Base-by-base conservation (phyloP, 1,140 invertebrate genomes). In the Drosophila punjabiensis region DNA sequence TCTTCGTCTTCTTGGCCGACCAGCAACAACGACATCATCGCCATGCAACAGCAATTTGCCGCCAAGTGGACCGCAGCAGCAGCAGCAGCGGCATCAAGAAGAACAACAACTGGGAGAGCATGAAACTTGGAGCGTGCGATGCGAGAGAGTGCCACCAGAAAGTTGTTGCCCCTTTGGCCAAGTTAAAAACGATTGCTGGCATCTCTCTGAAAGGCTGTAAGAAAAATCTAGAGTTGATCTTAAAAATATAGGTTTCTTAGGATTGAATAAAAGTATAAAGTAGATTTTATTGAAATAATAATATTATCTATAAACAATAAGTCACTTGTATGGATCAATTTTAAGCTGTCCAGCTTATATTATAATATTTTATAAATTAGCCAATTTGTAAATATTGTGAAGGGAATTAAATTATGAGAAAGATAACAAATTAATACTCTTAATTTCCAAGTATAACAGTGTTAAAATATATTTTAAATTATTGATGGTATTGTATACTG, bases 1-100 rank as follows among this genome's bases (percentile, higher is more conserved):
- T 67, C 56, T 56, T 39, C 63, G 76, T 37, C 52, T 63, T 43
- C 61, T 65, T 32, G 47, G 37, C 35, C 35, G 35, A 30, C 61
- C 48, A 41, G 10, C 56, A 55, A 63, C 76, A 68, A 50, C 76
- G 67, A 43, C 75, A 77, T 28, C 68, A 64, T 63, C 50, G 71
- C 81, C 86, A 90, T 90, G 86, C 85, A 89, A 89, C 86, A 85
- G 82, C 82, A 85, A 89, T 89, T 89, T 90, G 86, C 84, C 84
- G 81, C 78, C 79, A 87, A 91, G 73, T 84, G 83, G 80, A 73
- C 64, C 79, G 66, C 73, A 78, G 82, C 81, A 50, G 52, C 52
- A 70, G 37, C 68, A 66, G 47, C 71, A 69, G 56, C 59, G 24
- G 30, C 35, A 67, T 41, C 64, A 30, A 37, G 30, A 70, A 41